Percentiles rank a stretch among this genome's conserved stretches.
phyloP scores from a whole-genome alignment of 2,888 invertebrate genomes.

The Serripes groenlandicus region DNA sequence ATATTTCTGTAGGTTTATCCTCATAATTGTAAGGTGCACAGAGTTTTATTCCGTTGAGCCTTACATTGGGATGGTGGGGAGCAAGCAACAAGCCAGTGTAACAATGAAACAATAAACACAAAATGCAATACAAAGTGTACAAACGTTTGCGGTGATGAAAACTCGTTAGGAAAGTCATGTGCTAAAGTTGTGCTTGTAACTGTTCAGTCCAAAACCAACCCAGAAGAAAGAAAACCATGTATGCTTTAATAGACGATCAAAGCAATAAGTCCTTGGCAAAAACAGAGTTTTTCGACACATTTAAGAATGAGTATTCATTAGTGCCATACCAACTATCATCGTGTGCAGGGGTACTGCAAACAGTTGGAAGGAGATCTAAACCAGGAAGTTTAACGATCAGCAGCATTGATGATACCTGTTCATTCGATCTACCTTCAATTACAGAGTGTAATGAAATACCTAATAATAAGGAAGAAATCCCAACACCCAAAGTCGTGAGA shows the following conservation, averaged over 20 bases:
- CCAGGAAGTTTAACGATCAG: constrained; percentile 32
- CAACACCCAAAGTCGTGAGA: constrained; percentile 29
- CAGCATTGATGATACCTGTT: constrained; percentile 27
- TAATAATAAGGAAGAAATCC: constrained; percentile 46
- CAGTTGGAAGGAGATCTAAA: constrained; percentile 29
- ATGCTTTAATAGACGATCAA: constrained; percentile 54
- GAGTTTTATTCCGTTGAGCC: too few species aligned
- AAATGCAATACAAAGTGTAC: constrained; percentile 16
- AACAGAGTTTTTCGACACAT: constrained; percentile 26
- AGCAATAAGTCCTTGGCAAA: constrained; percentile 42
- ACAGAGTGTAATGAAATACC: constrained; percentile 58
- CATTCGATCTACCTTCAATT: constrained; percentile 44
- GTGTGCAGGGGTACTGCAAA: constrained; percentile 17
- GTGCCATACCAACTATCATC: constrained; percentile 18
- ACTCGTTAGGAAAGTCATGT: constrained; percentile 2
- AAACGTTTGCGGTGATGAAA: constrained; percentile 19
- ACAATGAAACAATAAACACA: neutral
- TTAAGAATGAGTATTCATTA: neutral
- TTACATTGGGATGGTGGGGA: neutral
- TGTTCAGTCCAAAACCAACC: neutral
- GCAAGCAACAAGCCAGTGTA: neutral
- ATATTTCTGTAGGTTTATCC: too few species aligned
- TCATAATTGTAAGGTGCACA: too few species aligned
- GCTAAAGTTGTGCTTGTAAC: neutral
- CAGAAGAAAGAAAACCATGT: constrained; percentile 31